Base-by-base conservation (phyloP, 2,797 vertebrate species). In the Spheniscus humboldti region DNA sequence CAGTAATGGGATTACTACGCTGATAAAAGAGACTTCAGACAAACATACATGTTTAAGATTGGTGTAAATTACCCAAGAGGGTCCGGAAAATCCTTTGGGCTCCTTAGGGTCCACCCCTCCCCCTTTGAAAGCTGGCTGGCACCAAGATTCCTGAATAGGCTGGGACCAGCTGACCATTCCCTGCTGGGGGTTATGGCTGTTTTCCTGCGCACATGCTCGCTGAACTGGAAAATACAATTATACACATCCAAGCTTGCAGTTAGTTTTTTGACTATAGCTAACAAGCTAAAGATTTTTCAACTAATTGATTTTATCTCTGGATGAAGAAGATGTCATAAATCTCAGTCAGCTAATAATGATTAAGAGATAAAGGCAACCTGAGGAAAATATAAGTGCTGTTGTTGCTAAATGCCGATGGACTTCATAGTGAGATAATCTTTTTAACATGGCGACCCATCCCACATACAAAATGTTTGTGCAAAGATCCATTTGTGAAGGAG, bases 191-290 rank as follows among this genome's bases (percentile, higher is more conserved):
- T 73, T 94, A 90, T 93, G 96, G 88, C 95, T 90, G 82, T 92
- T 97, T 93, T 95, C 86, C 92, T 94, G 39, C 3, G 92, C 95
- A 92, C 78, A 66, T 86, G 97, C 94, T 98, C 97, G 96, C 90
- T 98, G 98, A 98, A 98, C 98, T 98, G 97, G 97, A 98, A 98
- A 99, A 98, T 97, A 98, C 98, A 98, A 98, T 99, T 98, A 98
- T 98, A 98, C 98, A 98, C 97, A 98, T 98, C 98, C 98, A 98
- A 98, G 97, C 97, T 96, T 80, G 55, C 97, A 83, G 98, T 88
- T 96, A 97, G 47, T 97, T 98, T 96, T 97, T 97, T 87, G 3
- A 96, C 97, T 96, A 90, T 60, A 94, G 95, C 64, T 95, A 98
- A 98, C 96, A 98, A 98, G 97, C 97, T 97, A 97, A 98, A 98